Conservation (phyloP, 2,888 invertebrate species). For the Cerastis leucographa region DNA sequence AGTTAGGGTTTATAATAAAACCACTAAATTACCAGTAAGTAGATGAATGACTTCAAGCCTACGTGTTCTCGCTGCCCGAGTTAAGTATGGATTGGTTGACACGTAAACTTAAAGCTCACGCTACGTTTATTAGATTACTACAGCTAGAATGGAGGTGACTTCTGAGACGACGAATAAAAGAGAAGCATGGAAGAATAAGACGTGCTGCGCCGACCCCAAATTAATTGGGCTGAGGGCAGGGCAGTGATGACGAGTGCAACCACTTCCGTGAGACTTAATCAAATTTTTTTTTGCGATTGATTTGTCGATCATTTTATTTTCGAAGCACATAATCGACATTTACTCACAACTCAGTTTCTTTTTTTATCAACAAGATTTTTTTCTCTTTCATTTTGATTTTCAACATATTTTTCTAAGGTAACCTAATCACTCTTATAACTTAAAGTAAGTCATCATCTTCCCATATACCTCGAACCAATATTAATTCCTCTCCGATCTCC, state of each 20-base stretch:
- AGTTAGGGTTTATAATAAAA: too few relatives aligned
- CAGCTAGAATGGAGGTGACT: too few relatives aligned
- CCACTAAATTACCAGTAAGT: too few relatives aligned
- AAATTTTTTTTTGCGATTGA: background rate
- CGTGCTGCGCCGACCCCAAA: too few relatives aligned
- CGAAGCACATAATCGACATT: background rate
- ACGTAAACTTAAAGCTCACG: too few relatives aligned
- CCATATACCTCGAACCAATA: conserved; percentile 31
- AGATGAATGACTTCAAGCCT: too few relatives aligned
- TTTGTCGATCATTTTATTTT: background rate
- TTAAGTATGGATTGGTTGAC: too few relatives aligned
- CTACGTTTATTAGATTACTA: too few relatives aligned
- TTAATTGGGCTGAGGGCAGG: too few relatives aligned
- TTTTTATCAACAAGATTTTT: background rate
- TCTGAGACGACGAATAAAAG: too few relatives aligned
- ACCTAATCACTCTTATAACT: background rate
- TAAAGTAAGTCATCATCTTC: background rate
- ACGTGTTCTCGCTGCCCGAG: too few relatives aligned
- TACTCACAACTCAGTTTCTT: background rate
- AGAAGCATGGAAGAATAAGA: too few relatives aligned
- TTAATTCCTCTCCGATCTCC: conserved; percentile 53
- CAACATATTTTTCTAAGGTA: background rate
- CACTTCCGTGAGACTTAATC: background rate
- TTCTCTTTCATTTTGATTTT: background rate
- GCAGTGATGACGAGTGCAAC: background rate